These are phyloP conservation scores for Macropus fuliginosus DNA, from an alignment of 2,797 vertebrate species.

Conservation along the genomic window DNA sequence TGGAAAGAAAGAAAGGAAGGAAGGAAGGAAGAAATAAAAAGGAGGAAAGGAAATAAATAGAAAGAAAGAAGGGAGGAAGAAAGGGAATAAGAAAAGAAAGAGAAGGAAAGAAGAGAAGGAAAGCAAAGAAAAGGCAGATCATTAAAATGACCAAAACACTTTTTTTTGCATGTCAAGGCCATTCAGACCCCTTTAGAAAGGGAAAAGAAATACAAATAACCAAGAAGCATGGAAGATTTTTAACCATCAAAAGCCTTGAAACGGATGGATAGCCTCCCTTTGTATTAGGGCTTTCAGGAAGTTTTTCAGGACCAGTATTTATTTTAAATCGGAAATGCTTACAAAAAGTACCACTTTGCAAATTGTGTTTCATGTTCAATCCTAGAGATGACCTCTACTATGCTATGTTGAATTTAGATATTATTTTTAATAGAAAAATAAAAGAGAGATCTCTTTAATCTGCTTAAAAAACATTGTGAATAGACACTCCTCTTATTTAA, in stretches of 20 bases:
- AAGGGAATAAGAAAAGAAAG: too few species aligned
- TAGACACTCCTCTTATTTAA: conserved; percentile 86
- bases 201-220: background rate
- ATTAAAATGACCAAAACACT: conserved; percentile 8
- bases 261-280: background rate
- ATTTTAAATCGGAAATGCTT: conserved; percentile 43
- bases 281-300: conserved; percentile 31
- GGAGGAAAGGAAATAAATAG: fast-evolving
- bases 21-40: too few species aligned
- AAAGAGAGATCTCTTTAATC: conserved; percentile 83
- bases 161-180: background rate
- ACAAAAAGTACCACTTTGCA: conserved; percentile 27
- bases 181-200: background rate
- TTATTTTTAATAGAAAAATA: conserved; percentile 62
- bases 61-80: too few species aligned
- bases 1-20: too few species aligned
- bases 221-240: conserved; percentile 7
- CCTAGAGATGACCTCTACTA: conserved; percentile 76
- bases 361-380: background rate
- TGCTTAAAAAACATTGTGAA: conserved; percentile 84
- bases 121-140: background rate
- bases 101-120: too few species aligned
- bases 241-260: conserved; percentile 42
- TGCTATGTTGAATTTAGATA: conserved; percentile 74
- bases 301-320: conserved; percentile 33